phyloP scores from a whole-genome alignment of 1,140 invertebrate species.

The Drosophila saltans region DNA sequence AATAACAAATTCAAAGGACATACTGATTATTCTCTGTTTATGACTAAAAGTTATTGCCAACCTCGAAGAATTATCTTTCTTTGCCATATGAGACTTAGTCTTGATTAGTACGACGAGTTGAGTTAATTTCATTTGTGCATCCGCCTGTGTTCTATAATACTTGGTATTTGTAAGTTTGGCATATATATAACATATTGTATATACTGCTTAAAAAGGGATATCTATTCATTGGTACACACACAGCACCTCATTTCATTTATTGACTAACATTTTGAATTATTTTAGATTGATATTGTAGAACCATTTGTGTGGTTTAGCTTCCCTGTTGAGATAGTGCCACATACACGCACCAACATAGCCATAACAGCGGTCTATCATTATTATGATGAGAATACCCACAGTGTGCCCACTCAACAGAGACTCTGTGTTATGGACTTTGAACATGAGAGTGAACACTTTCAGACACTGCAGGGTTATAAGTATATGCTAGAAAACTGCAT shows the following conservation, averaged over 20 bases:
- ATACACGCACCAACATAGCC: conserved; percentile 49
- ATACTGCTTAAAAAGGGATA: too few relatives aligned
- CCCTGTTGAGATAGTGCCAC: conserved; percentile 41
- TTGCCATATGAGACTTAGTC: too few relatives aligned
- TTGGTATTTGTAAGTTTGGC: too few relatives aligned
- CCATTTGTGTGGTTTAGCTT: conserved; percentile 50
- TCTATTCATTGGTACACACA: too few relatives aligned
- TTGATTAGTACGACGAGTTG: too few relatives aligned
- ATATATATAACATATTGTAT: too few relatives aligned
- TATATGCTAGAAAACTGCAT: conserved; percentile 76
- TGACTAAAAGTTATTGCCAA: too few relatives aligned
- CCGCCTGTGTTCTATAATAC: too few relatives aligned
- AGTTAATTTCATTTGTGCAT: too few relatives aligned
- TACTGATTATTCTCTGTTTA: too few relatives aligned
- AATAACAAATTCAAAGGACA: too few relatives aligned
- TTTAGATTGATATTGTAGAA: conserved; percentile 56
- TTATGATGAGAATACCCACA: conserved; percentile 51
- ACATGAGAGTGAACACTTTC: conserved; percentile 49
- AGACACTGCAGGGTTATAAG: conserved; percentile 45
- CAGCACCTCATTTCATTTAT: background rate
- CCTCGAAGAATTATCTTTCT: too few relatives aligned
- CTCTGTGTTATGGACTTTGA: conserved; percentile 60
- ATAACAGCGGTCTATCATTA: conserved; percentile 59
- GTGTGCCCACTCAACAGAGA: conserved; percentile 35
- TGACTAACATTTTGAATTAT: background rate